Conservation (phyloP, 1,140 invertebrate genomes). For the Formica exsecta region DNA sequence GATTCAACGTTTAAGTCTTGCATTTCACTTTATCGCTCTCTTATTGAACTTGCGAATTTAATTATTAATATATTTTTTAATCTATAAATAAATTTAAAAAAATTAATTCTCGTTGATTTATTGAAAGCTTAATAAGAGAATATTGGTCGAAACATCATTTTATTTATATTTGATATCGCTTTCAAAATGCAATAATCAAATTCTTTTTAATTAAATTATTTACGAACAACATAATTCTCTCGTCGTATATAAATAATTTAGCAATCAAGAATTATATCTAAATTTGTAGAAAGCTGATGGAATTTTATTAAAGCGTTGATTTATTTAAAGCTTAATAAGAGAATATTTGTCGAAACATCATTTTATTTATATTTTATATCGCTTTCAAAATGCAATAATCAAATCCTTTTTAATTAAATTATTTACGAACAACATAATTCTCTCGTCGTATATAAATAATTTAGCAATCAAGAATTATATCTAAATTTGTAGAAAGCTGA, state of each 20-base stretch:
- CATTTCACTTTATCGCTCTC: neutral
- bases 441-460: conserved; percentile 5
- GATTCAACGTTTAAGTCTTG: conserved; percentile 25
- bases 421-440: too few relatives aligned
- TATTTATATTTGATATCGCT: neutral
- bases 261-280: neutral
- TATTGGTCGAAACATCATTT: neutral
- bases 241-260: conserved; percentile 14
- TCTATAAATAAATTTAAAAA: neutral
- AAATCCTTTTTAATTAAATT: conserved; percentile 8
- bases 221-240: too few relatives aligned
- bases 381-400: neutral
- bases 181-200: neutral
- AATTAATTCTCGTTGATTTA: neutral
- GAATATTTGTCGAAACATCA: neutral
- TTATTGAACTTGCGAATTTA: neutral
- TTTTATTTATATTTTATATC: neutral
- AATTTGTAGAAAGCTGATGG: neutral
- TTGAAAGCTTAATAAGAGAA: neutral
- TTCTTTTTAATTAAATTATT: conserved; percentile 8
- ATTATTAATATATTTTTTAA: conserved; percentile 10
- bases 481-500: neutral
- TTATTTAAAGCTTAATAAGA: neutral
- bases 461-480: neutral
- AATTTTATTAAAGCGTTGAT: neutral